These are phyloP conservation scores for Dasypolia templi DNA, from an alignment of 2,888 invertebrate species.

Conservation along the genomic window DNA sequence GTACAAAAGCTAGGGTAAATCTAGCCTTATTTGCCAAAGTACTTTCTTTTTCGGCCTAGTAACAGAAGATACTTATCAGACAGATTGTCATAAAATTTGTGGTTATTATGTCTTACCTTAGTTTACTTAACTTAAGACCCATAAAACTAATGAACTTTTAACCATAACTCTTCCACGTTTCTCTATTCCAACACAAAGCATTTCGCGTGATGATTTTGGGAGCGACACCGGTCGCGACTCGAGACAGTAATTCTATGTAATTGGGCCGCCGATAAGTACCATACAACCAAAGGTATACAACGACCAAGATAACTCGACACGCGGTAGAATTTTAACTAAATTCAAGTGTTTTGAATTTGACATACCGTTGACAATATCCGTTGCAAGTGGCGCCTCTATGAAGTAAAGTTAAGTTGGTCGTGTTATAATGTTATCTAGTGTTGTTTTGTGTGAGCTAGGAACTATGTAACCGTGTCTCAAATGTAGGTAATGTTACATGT, in stretches of 20 bases:
- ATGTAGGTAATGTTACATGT: slow-evolving; percentile 49
- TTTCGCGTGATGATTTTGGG: slow-evolving; percentile 74
- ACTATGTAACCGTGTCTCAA: slow-evolving; percentile 45
- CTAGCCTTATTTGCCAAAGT: background rate
- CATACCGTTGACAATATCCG: background rate
- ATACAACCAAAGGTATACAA: slow-evolving; percentile 35
- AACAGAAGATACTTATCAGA: background rate
- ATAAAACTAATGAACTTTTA: background rate
- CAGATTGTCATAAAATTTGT: background rate
- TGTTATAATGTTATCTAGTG: slow-evolving; percentile 28
- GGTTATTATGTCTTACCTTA: too few relatives aligned
- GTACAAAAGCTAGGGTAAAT: background rate
- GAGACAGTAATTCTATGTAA: slow-evolving; percentile 75
- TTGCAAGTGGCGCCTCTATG: slow-evolving; percentile 19
- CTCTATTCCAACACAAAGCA: slow-evolving; percentile 51
- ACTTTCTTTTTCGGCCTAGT: background rate
- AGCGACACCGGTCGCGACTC: slow-evolving; percentile 57
- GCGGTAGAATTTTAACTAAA: background rate
- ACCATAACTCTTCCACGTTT: slow-evolving; percentile 42
- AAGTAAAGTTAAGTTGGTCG: background rate
- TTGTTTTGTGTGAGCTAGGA: slow-evolving; percentile 62
- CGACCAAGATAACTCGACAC: slow-evolving; percentile 16
- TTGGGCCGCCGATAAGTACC: slow-evolving; percentile 68
- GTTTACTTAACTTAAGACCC: fast-evolving
- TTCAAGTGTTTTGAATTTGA: background rate